Base-by-base conservation (phyloP, 2,797 vertebrate genomes). In the Moxostoma hubbsi region DNA sequence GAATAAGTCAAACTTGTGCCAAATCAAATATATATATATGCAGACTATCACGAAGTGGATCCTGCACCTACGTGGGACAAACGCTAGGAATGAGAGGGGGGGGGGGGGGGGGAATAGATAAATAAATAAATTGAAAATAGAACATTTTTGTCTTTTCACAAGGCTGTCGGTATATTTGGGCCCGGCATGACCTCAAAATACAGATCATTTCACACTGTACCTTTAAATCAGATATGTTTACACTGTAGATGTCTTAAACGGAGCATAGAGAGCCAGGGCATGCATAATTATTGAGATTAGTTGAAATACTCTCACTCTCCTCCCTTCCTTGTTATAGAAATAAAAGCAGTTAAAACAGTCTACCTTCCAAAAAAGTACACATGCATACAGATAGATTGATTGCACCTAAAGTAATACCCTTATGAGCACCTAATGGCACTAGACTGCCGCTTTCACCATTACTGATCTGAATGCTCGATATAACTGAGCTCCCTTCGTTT, bases 301-400 rank as follows among this genome's bases (percentile, higher is more conserved):
- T 9, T 50, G 51, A 24, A 75, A 55, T 57, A 36, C 36, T 55
- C 36, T 36, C 47, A 24, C 46, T 50, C 55, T 65, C 73, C 43
- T 75, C 51, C 63, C 53, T 75, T 75, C 64, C 46, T 66, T 75
- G 62, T 66, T 66, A 4, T 9, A 75, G 65, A 57, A 45, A 49
- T 55, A 54, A 47, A 10, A 63, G 36, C 11, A 53, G n/a, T 46
- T 65, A 45, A 15, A 75, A 54, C 12, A 10, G 58, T 61, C 58
- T 62, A 12, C 12, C 18, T 10, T 62, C 43, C 13, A 45, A 7
- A 62, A 2, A 61, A 53, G 58, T n/a, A n/a, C 7, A 15, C 16
- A 43, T 24, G n/a, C 18, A 16, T 11, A 55, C 8, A 63, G 5
- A 66, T 36, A 36, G 36, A 36, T 36, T 36, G 24, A 24, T 24